Base-by-base conservation (phyloP, 2,888 invertebrate genomes). In the Malthinus flaveolus region DNA sequence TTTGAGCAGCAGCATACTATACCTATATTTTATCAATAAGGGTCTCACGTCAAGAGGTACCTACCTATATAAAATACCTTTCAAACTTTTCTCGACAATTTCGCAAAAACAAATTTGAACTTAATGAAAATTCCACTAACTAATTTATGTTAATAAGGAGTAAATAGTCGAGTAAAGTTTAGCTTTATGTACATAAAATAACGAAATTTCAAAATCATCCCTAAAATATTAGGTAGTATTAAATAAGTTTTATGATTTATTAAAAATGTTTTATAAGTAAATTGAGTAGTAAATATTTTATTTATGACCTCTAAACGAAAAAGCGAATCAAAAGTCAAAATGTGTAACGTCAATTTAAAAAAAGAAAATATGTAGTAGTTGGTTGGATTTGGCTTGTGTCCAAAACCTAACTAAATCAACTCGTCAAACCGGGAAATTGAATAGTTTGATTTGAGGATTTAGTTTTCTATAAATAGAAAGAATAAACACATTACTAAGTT, bases 101-200 rank as follows among this genome's bases (percentile, higher is more conserved):
- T 51, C 44, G 42, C 15, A 46, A 44, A n/a, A 15, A n/a, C 50
- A 33, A 44, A 42, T 15, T 39, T 33, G 13, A 11, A 42, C 42
- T 42, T 51, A 51, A 51, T 51, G 50, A 51, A 51, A 51, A 51
- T 51, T 51, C 50, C 50, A 35, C 7, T 39, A 44, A 44, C 34
- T 51, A 51, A 51, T 51, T 42, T 51, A 51, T 51, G 34, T 42
- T 44, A 44, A 51, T 51, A 51, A 34, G 33, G 32, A 15, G 32
- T 32, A 51, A 51, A 51, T 51, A 44, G 42, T 51, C 44, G 15
- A 34, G 32, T 44, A 31, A 51, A 51, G 33, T 51, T 44, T 23
- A 23, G 23, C 23, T 5, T 23, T 23, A 23, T 23, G 5, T 23
- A 23, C 23, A 3, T 23, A 3, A 23, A 3, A 23, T 23, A 23